These are phyloP conservation scores for Spheniscus humboldti DNA, from an alignment of 2,797 vertebrate genomes.

Conservation along the genomic window DNA sequence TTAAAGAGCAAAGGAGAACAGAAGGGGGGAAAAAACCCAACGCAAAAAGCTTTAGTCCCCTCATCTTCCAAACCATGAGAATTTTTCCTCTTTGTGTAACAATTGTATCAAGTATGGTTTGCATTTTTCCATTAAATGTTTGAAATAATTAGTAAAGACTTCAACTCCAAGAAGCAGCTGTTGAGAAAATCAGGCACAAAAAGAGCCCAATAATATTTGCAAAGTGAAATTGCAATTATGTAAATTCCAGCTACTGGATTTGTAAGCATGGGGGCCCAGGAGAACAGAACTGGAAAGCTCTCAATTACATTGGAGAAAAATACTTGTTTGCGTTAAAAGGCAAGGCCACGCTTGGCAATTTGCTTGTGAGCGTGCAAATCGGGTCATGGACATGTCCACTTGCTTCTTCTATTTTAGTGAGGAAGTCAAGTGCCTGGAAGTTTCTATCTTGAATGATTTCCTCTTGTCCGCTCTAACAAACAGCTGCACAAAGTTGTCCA, in stretches of 20 bases:
- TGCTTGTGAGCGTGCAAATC: neutral
- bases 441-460: constrained; percentile 69
- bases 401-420: constrained; percentile 52
- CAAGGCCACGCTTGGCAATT: neutral
- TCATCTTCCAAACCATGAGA: constrained; percentile 53
- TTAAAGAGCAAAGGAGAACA: constrained; percentile 53
- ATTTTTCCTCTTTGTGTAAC: constrained; percentile 24
- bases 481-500: constrained; percentile 75
- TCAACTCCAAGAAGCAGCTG: constrained; percentile 59
- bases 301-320: constrained; percentile 23
- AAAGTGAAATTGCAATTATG: constrained; percentile 72
- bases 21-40: neutral
- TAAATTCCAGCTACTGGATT: constrained; percentile 69
- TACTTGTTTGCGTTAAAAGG: neutral
- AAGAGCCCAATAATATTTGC: constrained; percentile 43
- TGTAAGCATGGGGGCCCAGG: constrained; percentile 27
- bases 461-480: constrained; percentile 61
- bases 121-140: constrained; percentile 50
- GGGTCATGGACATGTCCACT: neutral
- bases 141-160: constrained; percentile 64
- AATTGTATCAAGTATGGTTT: constrained; percentile 43
- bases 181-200: constrained; percentile 57
- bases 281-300: constrained; percentile 46
- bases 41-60: neutral
- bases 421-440: constrained; percentile 64